Base-by-base conservation (phyloP, 2,113 vertebrate species). In the Gobius niger region DNA sequence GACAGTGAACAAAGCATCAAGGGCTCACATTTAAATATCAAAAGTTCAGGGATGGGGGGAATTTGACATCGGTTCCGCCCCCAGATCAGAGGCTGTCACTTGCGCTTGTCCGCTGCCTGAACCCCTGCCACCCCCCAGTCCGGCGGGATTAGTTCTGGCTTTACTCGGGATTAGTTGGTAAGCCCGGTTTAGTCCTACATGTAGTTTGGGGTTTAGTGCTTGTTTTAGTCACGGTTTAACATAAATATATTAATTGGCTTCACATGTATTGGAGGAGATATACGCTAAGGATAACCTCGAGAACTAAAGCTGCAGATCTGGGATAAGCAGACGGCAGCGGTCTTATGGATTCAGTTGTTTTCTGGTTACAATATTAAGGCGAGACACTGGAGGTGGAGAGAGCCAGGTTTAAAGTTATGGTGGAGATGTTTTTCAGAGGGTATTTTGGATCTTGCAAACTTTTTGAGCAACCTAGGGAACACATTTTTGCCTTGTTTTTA, bases 121-220 rank as follows among this genome's bases (percentile, higher is more conserved):
- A 42, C 57, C 15, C 57, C 24, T 4, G 5, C 24, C 24, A 3
- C 24, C 24, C 7, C 14, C 13, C 40, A 44, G 57, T 16, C 15
- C 41, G 3, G 24, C 24, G 4, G 57, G 57, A 60, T 60, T 60
- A 42, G 40, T 60, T 16, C 40, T 44, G 57, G 57, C 8, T n/a
- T 60, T 42, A 60, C 40, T 15, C 54, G 0, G 54, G 54, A 57
- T 57, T 57, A 40, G 54, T 34, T 24, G 5, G 24, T 57, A 40
- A 57, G 24, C 54, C 54, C 40, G 24, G 54, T 57, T 57, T 15
- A 57, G 54, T 40, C 24, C 24, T 40, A 13, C 18, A 12, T 56
- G 53, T 56, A 57, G 54, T 57, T 57, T 40, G 19, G 24, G 54
- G 11, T 57, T 57, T 40, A 40, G 54, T 15, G 54, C 24, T 57